Base-by-base conservation (phyloP, 2,113 vertebrate genomes). In the Bucco capensis region DNA sequence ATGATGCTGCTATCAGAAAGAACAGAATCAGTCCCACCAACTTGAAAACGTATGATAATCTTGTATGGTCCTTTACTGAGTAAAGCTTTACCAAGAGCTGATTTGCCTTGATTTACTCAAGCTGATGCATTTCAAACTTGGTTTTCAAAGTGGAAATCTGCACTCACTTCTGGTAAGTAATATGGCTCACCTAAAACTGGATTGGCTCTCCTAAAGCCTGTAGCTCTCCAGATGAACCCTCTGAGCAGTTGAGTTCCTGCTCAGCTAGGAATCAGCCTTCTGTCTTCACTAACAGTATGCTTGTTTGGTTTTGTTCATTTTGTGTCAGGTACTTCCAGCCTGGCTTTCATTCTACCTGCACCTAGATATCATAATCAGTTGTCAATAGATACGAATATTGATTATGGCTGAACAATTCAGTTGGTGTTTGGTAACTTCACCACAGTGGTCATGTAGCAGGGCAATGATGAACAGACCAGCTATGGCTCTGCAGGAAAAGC, bases 261-360 rank as follows among this genome's bases (percentile, higher is more conserved):
- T 87, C 24, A 72, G 65, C 31, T 74, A 22, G n/a, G 58, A 71
- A 83, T 13, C 12, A 86, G 33, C 54, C 44, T 38, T 21, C 8
- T 62, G 24, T 42, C 79, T 67, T 73, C 66, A 3, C 14, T 44
- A 73, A 60, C n/a, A 38, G 10, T 62, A 7, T 2, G 4, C 24
- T 50, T 38, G 0, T 50, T 21, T 24, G 65, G 14, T 0, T 78
- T 35, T 62, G 64, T 72, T 72, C 42, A 19, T 11, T 33, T 23
- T 17, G 14, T 3, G 1, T 3, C 35, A 6, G 1, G 14, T 28
- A 7, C 40, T 11, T 21, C 44, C 15, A 56, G 22, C 33, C 47
- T 69, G 19, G 46, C 37, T 85, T 74, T 15, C 12, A 8, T 37
- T 31, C 46, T 44, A 50, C 54, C 71, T 64, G 30, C 38, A 23